A percentile compares a stretch with the other conserved stretches of the same genome.
phyloP scores from a whole-genome alignment of 2,888 invertebrate genomes.

The Sarcophaga carnaria region DNA sequence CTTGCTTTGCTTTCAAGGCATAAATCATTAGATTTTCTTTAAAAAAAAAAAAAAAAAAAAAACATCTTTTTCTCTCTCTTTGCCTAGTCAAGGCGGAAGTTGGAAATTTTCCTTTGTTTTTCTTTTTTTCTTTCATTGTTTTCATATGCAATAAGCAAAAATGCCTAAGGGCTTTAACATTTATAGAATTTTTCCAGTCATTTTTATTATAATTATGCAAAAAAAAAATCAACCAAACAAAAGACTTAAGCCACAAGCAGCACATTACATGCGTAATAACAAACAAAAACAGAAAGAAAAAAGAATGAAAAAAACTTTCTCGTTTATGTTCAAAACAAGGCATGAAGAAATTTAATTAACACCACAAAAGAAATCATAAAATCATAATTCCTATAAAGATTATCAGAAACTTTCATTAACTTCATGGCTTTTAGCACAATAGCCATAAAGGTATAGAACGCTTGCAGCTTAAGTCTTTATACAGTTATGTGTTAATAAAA shows the following conservation, averaged over 20 bases:
- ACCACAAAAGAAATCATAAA: background rate
- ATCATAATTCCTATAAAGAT: too few relatives aligned
- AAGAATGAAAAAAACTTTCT: background rate
- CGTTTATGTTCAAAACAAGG: conserved; percentile 8
- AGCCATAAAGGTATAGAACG: too few relatives aligned
- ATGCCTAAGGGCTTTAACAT: conserved; percentile 48
- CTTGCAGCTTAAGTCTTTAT: too few relatives aligned
- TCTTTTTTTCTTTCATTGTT: conserved; percentile 4
- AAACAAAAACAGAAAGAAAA: background rate
- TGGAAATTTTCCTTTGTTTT: conserved; percentile 63
- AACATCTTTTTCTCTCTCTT: background rate
- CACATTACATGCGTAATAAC: background rate
- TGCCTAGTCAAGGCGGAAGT: conserved; percentile 57
- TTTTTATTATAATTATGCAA: conserved; percentile 47
- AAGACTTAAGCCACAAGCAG: conserved; percentile 46
- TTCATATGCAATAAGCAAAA: background rate
- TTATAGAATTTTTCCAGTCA: conserved; percentile 46
- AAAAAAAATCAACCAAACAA: background rate
- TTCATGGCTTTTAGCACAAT: too few relatives aligned
- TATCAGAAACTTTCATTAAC: too few relatives aligned
- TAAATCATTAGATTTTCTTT: background rate
- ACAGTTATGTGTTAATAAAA: too few relatives aligned
- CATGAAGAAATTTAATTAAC: conserved; percentile 1
- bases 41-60: background rate
- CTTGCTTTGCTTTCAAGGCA: background rate